Conservation (phyloP, 2,113 vertebrate genomes). For the Pedetes capensis region DNA sequence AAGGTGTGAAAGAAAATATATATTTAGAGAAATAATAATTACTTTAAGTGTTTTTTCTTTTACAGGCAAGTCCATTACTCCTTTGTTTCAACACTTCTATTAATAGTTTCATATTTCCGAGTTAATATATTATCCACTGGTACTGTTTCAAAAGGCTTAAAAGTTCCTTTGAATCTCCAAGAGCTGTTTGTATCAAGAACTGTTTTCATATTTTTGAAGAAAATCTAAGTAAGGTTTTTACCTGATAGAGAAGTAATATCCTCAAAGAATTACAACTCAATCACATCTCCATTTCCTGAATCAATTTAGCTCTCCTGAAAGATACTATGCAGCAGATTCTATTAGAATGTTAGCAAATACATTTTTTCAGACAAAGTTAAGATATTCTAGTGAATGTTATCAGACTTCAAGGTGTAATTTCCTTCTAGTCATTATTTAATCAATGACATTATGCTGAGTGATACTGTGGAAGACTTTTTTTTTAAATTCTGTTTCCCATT, state of each 20-base stretch:
- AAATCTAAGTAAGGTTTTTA: constrained; percentile 35
- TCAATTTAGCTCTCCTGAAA: constrained; percentile 59
- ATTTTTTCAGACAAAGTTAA: constrained; percentile 55
- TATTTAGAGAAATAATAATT: not conserved
- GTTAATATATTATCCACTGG: not conserved
- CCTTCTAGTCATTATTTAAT: constrained; percentile 73
- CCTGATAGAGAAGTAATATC: constrained; percentile 5
- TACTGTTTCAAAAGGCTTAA: not conserved
- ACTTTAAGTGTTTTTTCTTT: not conserved
- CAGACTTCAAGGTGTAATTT: constrained; percentile 63
- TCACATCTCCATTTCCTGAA: constrained; percentile 58
- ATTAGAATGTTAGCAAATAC: constrained; percentile 67
- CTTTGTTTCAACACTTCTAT: not conserved
- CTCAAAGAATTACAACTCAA: constrained; percentile 63
- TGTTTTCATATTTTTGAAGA: constrained; percentile 56
- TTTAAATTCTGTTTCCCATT: constrained; percentile 60
- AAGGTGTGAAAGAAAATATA: not conserved
- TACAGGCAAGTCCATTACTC: not conserved
- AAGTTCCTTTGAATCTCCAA: not conserved
- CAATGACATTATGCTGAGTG: constrained; percentile 68
- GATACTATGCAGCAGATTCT: not conserved
- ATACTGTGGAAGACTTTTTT: constrained; percentile 49
- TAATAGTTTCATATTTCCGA: not conserved
- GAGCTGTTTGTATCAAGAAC: constrained; percentile 19
- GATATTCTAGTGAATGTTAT: constrained; percentile 49